Conservation (phyloP, 2,113 vertebrate genomes). For the Anarhynchus alexandrinus region DNA sequence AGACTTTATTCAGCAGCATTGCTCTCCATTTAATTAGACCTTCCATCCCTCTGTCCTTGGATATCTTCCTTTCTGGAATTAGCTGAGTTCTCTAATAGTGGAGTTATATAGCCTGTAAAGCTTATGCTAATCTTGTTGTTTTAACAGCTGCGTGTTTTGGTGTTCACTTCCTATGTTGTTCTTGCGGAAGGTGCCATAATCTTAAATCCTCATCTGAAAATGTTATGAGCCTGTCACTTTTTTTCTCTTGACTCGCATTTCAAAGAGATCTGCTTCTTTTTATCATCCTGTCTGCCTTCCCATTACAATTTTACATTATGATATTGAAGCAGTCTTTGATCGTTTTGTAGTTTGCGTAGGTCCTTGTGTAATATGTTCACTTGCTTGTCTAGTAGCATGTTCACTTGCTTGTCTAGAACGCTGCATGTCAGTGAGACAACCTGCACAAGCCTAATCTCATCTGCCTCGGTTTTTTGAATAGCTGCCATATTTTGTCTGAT, state of each 20-base stretch:
- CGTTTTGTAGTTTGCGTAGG: conserved; percentile 63
- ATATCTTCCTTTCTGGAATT: background rate
- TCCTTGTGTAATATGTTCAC: conserved; percentile 43
- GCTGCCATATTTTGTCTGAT: conserved; percentile 46
- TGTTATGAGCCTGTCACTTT: conserved; percentile 40
- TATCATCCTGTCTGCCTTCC: conserved; percentile 60
- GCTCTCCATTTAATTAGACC: background rate
- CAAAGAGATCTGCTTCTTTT: conserved; percentile 67
- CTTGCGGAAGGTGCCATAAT: background rate
- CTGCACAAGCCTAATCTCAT: conserved; percentile 9
- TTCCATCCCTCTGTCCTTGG: background rate
- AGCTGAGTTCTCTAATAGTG: background rate
- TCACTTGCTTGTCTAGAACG: conserved; percentile 38
- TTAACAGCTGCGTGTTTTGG: background rate
- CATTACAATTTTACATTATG: conserved; percentile 65
- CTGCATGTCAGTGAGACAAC: conserved; percentile 40
- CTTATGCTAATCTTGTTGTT: background rate
- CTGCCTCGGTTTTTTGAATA: conserved; percentile 12
- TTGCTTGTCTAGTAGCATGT: conserved; percentile 42
- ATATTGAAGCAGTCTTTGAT: conserved; percentile 69
- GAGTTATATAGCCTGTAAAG: background rate
- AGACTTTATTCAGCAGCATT: background rate
- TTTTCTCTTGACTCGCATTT: conserved; percentile 48
- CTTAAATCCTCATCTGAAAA: conserved; percentile 50
- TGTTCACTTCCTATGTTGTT: conserved; percentile 5